Percentiles rank a stretch among this genome's conserved stretches.
These are phyloP conservation scores for Ciconia boyciana DNA, from an alignment of 2,113 vertebrate genomes.

Conservation along the genomic window DNA sequence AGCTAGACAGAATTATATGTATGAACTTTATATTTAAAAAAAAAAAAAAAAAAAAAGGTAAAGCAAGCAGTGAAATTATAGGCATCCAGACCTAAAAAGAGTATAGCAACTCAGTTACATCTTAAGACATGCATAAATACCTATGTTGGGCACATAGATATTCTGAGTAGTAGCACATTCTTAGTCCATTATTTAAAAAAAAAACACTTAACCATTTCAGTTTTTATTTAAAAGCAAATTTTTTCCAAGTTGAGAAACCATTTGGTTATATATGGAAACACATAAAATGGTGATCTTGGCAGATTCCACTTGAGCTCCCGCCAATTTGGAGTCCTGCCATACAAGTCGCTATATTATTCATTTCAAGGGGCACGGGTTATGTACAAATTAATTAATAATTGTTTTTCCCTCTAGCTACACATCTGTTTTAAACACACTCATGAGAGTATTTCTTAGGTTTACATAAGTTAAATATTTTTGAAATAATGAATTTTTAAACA, in stretches of 20 bases:
- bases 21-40: background rate
- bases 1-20: background rate
- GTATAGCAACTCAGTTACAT: background rate
- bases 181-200: background rate
- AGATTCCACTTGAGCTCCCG: background rate
- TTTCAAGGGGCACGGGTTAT: background rate
- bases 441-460: background rate
- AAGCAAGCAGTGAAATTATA: background rate
- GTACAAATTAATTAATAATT: background rate
- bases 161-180: background rate
- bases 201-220: background rate
- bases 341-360: background rate
- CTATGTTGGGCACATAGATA: background rate
- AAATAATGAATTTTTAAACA: background rate
- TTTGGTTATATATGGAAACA: background rate
- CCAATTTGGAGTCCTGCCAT: background rate
- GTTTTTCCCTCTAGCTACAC: background rate
- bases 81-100: background rate
- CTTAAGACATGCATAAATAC: background rate
- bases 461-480: background rate
- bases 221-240: background rate
- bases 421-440: background rate
- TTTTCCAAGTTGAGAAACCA: background rate
- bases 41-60: background rate
- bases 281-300: background rate